A percentile compares a stretch with the other conserved stretches of the same genome.
Evolutionary conservation across 2,113 vertebrate species (phyloP).

Genomic region (Cheirogaleus medius): DNA sequence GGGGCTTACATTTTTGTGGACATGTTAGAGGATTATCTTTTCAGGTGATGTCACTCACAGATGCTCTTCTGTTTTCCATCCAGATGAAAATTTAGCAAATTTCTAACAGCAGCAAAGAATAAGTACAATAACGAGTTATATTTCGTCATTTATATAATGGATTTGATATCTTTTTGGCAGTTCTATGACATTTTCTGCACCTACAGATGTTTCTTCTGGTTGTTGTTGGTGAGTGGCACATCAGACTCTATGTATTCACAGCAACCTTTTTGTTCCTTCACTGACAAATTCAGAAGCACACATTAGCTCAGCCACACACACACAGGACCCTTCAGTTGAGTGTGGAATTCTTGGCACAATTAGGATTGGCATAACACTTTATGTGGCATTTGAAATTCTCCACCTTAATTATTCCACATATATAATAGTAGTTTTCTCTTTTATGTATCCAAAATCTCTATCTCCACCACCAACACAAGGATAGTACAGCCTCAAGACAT

Average conservation of each 20-base stretch:
- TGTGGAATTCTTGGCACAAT: background rate
- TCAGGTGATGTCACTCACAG: background rate
- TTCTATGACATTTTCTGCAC: background rate
- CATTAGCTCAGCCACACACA: background rate
- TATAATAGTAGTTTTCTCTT: background rate
- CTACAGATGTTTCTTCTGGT: background rate
- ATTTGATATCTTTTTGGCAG: background rate
- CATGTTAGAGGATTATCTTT: background rate
- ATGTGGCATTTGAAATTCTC: background rate
- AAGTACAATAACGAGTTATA: background rate
- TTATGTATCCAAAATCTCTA: background rate
- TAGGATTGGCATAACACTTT: background rate
- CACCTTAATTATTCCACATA: background rate
- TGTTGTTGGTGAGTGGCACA: background rate
- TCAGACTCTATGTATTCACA: background rate
- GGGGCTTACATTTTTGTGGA: background rate
- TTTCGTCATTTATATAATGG: background rate
- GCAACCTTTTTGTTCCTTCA: background rate
- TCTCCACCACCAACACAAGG: background rate
- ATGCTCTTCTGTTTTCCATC: background rate
- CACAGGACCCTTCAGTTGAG: background rate
- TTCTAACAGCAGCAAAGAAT: background rate
- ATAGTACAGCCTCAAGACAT: background rate
- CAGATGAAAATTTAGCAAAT: background rate
- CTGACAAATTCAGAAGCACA: background rate